phyloP scores from a whole-genome alignment of 2,888 invertebrate species.

The Parnassius orleans region DNA sequence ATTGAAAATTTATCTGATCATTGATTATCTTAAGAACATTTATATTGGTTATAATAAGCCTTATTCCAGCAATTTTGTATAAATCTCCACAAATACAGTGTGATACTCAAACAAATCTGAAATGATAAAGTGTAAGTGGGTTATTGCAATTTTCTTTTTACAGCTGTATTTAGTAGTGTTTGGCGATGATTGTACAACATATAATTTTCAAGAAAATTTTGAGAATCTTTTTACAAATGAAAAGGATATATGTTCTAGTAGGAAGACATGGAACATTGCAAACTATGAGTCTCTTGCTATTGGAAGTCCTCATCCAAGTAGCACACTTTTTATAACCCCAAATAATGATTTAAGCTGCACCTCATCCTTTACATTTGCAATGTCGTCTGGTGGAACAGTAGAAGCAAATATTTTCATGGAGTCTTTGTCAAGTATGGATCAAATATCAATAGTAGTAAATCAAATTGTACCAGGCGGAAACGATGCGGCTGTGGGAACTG shows the following conservation, averaged over 20 bases:
- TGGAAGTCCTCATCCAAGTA: constrained; percentile 35
- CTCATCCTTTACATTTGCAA: constrained; percentile 38
- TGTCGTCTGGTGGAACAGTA: constrained; percentile 42
- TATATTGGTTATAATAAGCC: constrained; percentile 4
- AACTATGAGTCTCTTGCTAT: constrained; percentile 37
- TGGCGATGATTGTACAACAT: constrained; percentile 46
- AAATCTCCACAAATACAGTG: constrained; percentile 34
- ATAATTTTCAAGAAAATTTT: constrained; percentile 47
- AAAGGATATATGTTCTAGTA: constrained; percentile 34
- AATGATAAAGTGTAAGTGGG: constrained; percentile 26
- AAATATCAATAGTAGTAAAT: constrained; percentile 43
- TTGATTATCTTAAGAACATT: constrained; percentile 14
- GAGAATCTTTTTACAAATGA: constrained; percentile 40
- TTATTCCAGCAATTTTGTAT: constrained; percentile 32
- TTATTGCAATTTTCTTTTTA: constrained; percentile 19
- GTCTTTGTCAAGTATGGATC: constrained; percentile 34
- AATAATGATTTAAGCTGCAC: constrained; percentile 34
- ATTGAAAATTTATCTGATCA: constrained; percentile 18
- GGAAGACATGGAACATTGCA: constrained; percentile 40
- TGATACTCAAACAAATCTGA: constrained; percentile 22
- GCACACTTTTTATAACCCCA: constrained; percentile 42
- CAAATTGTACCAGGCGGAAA: constrained; percentile 34
- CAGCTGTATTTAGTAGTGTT: constrained; percentile 32
- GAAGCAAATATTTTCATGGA: constrained; percentile 50
- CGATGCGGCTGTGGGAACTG: constrained; percentile 33